phyloP scores from a whole-genome alignment of 1,140 invertebrate genomes.

The Tigriopus japonicus region DNA sequence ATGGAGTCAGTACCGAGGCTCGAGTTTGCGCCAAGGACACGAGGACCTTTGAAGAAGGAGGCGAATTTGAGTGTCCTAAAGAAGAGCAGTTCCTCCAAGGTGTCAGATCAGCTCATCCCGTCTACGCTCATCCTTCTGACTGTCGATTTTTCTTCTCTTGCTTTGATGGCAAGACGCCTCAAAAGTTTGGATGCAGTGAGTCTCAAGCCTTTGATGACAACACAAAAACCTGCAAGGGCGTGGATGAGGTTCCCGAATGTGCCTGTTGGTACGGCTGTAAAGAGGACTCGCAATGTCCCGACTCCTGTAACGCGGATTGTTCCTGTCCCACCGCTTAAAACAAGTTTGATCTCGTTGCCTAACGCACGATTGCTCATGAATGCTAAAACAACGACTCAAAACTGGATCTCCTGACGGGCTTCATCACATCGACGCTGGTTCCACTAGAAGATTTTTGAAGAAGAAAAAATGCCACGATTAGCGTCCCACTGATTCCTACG shows the following conservation, averaged over 20 bases:
- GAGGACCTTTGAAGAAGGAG: slow-evolving; percentile 29
- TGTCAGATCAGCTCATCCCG: slow-evolving; percentile 48
- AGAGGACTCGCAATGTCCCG: slow-evolving; percentile 10
- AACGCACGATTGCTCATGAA: no score
- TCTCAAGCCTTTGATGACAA: slow-evolving; percentile 63
- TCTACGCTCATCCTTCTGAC: slow-evolving; percentile 57
- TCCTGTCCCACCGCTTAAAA: background rate
- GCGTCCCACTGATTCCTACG: no score
- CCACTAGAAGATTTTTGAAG: no score
- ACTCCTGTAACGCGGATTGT: slow-evolving; percentile 12
- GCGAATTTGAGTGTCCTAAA: slow-evolving; percentile 53
- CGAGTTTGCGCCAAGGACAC: slow-evolving; percentile 15
- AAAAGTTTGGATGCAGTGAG: slow-evolving; percentile 61
- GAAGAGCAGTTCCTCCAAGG: slow-evolving; percentile 43
- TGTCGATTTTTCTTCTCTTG: slow-evolving; percentile 69
- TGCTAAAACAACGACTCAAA: no score
- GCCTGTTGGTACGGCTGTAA: slow-evolving; percentile 12
- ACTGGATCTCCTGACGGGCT: no score
- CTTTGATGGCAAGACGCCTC: slow-evolving; percentile 50
- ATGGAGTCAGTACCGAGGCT: slow-evolving; percentile 45
- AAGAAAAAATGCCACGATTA: no score
- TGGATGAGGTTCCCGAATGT: slow-evolving; percentile 45
- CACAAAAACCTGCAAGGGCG: slow-evolving; percentile 57
- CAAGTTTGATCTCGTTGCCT: no score
- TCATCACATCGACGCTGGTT: no score